Base-by-base conservation (phyloP, 2,797 vertebrate species). In the Coluber constrictor region DNA sequence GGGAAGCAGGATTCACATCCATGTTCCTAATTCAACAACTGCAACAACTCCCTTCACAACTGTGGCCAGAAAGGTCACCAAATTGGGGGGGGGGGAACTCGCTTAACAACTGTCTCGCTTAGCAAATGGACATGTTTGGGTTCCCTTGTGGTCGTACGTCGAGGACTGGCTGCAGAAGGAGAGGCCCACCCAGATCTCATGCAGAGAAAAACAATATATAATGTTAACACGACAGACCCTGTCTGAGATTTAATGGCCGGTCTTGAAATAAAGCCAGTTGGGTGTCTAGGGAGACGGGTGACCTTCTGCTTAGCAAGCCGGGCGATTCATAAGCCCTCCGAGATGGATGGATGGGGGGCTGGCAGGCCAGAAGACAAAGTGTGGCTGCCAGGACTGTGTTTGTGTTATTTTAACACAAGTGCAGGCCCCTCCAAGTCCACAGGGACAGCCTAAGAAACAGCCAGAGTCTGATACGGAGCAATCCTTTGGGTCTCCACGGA, bases 41-140 rank as follows among this genome's bases (percentile, higher is more conserved):
- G 27, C 27, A 63, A 23, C 6, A 7, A 60, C 7, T 60, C 20
- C 23, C 59, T 60, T 25, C 23, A 25, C 23, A 60, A 13, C 29
- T 5, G 0, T 15, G 63, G 12, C 29, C 12, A 2, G 12, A n/a
- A 66, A n/a, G 4, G 0, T n/a, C 5, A 0, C 9, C 29, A 66
- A 6, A 15, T n/a, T 12, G 5, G 63, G 25, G 9, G 5, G 63
- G 25, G 9, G 25, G 25, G 5, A 15, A 66, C 63, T 66, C 29
- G n/a, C 29, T n/a, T 66, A 66, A n/a, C 29, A 66, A n/a, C 29
- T 2, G 5, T 15, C 63, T n/a, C 63, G 29, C 29, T 13, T 66
- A 66, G 63, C 63, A n/a, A 61, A n/a, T 0, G 0, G 63, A 15
- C 13, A 0, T 6, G 5, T 66, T 6, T 15, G 63, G 63, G 63